Conservation (phyloP, 2,888 invertebrate species). For the Polydrusus tereticollis region DNA sequence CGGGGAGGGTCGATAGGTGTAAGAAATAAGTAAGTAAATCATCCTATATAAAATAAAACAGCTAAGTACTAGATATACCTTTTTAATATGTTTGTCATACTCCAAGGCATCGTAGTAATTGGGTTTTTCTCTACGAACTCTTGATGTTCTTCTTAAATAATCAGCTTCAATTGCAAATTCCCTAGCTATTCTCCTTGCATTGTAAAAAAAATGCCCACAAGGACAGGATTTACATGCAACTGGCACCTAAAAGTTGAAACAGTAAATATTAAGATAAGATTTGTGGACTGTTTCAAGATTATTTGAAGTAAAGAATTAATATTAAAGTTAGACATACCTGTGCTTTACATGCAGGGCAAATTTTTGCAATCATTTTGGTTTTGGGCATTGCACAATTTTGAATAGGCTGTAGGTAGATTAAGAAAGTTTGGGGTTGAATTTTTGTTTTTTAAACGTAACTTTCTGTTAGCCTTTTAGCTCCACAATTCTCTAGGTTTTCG, state of each 20-base stretch:
- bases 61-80: too few species aligned
- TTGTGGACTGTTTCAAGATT: background rate
- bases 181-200: slow-evolving; percentile 72
- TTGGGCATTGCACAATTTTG: slow-evolving; percentile 51
- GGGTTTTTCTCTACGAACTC: slow-evolving; percentile 82
- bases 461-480: too few species aligned
- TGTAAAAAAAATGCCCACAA: slow-evolving; percentile 86
- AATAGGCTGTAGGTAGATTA: background rate
- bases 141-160: slow-evolving; percentile 76
- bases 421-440: background rate
- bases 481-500: too few species aligned
- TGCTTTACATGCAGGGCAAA: slow-evolving; percentile 61
- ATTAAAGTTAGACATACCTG: slow-evolving; percentile 53
- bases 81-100: slow-evolving; percentile 81
- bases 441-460: too few species aligned
- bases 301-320: too few species aligned
- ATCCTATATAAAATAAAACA: too few species aligned
- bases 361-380: slow-evolving; percentile 61
- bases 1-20: too few species aligned
- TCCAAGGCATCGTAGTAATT: slow-evolving; percentile 88
- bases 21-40: too few species aligned
- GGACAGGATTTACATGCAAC: slow-evolving; percentile 88
- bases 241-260: slow-evolving; percentile 73
- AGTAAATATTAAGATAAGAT: background rate
- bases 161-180: slow-evolving; percentile 69